These are phyloP conservation scores for Limanda limanda DNA, from an alignment of 2,113 vertebrate species.

Conservation along the genomic window DNA sequence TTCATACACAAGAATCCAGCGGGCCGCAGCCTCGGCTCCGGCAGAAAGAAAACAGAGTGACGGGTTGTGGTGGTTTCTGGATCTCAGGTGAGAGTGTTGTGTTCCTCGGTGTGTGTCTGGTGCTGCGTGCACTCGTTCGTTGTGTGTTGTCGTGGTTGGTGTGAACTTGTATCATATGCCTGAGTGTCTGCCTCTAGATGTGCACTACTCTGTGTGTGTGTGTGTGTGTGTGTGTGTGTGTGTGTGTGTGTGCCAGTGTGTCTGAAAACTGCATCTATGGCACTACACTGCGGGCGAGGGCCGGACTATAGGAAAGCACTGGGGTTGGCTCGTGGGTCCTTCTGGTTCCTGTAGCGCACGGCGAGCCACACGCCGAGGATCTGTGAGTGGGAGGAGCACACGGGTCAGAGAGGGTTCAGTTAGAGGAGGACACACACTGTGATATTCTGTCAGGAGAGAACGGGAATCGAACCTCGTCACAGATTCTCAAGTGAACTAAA, in stretches of 20 bases:
- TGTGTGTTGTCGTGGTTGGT: conserved; percentile 42
- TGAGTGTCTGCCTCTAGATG: conserved; percentile 59
- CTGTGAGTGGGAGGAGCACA: conserved; percentile 68
- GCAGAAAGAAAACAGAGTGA: conserved; percentile 11
- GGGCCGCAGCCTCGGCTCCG: conserved; percentile 25
- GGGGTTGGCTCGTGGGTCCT: conserved; percentile 93
- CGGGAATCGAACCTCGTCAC: neutral
- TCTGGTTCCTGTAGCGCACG: conserved; percentile 94
- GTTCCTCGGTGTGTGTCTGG: conserved; percentile 33
- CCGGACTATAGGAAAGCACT: conserved; percentile 91
- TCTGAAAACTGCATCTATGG: conserved; percentile 31
- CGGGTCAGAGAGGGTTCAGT: conserved; percentile 6
- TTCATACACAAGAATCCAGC: conserved; percentile 76
- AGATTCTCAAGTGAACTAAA: too few relatives aligned
- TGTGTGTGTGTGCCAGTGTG: conserved; percentile 61
- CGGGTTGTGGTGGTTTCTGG: conserved; percentile 35
- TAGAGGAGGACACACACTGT: too few relatives aligned
- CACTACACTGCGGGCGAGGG: neutral
- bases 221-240: conserved; percentile 66
- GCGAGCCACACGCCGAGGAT: conserved; percentile 94
- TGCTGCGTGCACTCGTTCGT: conserved; percentile 55
- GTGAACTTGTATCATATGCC: conserved; percentile 33
- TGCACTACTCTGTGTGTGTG: conserved; percentile 58
- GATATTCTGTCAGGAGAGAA: too few relatives aligned
- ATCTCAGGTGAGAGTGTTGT: conserved; percentile 36